phyloP scores from a whole-genome alignment of 1,140 invertebrate genomes.

The Ceratoteleas bidentatus region DNA sequence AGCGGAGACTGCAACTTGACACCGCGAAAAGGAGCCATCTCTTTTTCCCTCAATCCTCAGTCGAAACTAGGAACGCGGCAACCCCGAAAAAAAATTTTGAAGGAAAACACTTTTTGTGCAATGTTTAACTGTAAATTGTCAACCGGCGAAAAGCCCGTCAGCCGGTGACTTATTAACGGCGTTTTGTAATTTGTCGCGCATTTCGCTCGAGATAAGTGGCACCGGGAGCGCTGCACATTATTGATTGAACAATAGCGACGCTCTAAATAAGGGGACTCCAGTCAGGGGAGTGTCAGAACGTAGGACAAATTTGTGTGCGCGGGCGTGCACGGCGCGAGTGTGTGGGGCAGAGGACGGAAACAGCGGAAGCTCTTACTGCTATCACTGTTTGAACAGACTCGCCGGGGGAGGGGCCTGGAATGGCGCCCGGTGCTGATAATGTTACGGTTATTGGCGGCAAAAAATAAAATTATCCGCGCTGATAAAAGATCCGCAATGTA shows the following conservation, averaged over 20 bases:
- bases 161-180: neutral
- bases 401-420: conserved; percentile 74
- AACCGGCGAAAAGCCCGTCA: neutral
- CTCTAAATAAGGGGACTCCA: conserved; percentile 52
- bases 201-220: conserved; percentile 30
- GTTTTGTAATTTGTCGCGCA: conserved; percentile 24
- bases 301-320: conserved; percentile 58
- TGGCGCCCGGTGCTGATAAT: conserved; percentile 74
- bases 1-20: no score
- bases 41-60: no score
- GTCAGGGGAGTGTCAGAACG: conserved; percentile 44
- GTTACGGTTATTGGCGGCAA: conserved; percentile 65
- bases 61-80: no score
- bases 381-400: conserved; percentile 81
- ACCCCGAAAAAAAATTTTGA: no score
- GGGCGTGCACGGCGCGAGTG: conserved; percentile 14
- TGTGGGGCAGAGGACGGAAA: conserved; percentile 39
- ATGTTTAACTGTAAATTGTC: neutral
- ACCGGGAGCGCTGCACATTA: conserved; percentile 48
- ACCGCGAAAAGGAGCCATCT: no score
- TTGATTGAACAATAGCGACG: conserved; percentile 66
- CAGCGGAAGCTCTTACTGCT: conserved; percentile 76
- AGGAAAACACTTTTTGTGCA: neutral
- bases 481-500: conserved; percentile 54
- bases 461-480: conserved; percentile 52